These are phyloP conservation scores for Atopsyche davidsoni DNA, from an alignment of 1,140 invertebrate genomes.

Conservation along the genomic window DNA sequence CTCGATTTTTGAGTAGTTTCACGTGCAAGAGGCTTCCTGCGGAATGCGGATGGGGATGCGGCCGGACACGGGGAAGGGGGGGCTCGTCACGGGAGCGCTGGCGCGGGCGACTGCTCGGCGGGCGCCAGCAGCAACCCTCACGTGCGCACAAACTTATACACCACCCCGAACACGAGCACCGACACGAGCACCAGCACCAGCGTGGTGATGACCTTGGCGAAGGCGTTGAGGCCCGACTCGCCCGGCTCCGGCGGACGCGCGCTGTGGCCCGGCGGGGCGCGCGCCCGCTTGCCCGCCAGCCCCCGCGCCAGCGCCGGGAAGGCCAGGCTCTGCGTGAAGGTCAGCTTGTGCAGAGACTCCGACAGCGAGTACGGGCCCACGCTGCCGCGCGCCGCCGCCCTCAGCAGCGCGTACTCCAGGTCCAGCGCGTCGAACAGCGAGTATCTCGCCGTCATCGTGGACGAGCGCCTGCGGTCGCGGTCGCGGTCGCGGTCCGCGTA, in stretches of 20 bases:
- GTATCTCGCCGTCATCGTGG: conserved; percentile 53
- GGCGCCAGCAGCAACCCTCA: conserved; percentile 69
- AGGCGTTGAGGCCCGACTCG: conserved; percentile 61
- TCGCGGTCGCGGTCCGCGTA: conserved; percentile 43
- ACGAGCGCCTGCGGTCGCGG: conserved; percentile 42
- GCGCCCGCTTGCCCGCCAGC: conserved; percentile 57
- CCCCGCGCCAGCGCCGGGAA: conserved; percentile 67
- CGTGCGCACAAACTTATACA: conserved; percentile 70
- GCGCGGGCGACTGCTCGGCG: conserved; percentile 31
- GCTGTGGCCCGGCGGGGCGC: conserved; percentile 47
- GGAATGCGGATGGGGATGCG: background rate
- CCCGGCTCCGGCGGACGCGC: conserved; percentile 51
- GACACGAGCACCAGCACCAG: conserved; percentile 63
- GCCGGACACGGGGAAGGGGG: conserved; percentile 3
- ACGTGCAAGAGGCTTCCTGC: no score
- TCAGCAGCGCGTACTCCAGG: conserved; percentile 60
- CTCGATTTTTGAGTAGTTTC: no score
- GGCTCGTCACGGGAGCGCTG: no score
- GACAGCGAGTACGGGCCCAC: conserved; percentile 66
- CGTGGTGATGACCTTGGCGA: conserved; percentile 65
- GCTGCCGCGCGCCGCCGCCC: conserved; percentile 62
- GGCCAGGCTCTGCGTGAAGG: conserved; percentile 68
- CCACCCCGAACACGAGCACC: conserved; percentile 66
- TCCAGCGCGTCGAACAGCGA: conserved; percentile 66
- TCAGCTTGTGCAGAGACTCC: conserved; percentile 66